Conservation (phyloP, 2,888 invertebrate genomes). For the Augiades crinisus region DNA sequence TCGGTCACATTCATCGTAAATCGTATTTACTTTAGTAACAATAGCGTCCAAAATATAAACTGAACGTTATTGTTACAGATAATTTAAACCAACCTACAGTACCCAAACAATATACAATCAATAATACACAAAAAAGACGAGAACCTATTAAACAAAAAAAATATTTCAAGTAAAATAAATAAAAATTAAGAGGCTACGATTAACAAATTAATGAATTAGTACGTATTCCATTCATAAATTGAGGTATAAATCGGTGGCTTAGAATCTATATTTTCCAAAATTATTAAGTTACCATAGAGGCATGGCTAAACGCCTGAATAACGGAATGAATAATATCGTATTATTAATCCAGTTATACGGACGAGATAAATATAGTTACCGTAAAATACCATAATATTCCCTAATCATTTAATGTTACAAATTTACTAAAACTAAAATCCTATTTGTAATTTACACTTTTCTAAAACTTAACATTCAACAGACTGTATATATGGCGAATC, state of each 20-base stretch:
- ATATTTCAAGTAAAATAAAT: background rate
- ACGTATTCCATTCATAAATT: slow-evolving; percentile 21
- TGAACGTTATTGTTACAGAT: too few relatives aligned
- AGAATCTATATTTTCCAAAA: slow-evolving; percentile 10
- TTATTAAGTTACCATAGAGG: background rate
- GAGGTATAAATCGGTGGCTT: slow-evolving; percentile 56
- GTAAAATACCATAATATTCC: too few relatives aligned
- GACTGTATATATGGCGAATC: slow-evolving; percentile 62
- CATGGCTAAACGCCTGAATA: too few relatives aligned
- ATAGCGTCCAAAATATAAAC: background rate
- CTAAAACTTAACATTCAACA: slow-evolving; percentile 54
- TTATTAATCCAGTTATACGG: too few relatives aligned
- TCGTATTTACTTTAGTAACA: background rate
- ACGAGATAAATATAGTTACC: background rate
- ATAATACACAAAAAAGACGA: too few relatives aligned
- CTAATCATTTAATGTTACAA: too few relatives aligned
- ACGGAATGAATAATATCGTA: too few relatives aligned
- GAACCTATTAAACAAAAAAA: background rate
- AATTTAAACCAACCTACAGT: too few relatives aligned
- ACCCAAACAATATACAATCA: too few relatives aligned
- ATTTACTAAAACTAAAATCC: too few relatives aligned
- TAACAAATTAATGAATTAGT: slow-evolving; percentile 9
- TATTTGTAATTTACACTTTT: slow-evolving; percentile 33
- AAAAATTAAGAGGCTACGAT: background rate
- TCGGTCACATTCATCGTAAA: background rate